phyloP scores from a whole-genome alignment of 2,113 vertebrate genomes.

The Pleuronectes platessa region DNA sequence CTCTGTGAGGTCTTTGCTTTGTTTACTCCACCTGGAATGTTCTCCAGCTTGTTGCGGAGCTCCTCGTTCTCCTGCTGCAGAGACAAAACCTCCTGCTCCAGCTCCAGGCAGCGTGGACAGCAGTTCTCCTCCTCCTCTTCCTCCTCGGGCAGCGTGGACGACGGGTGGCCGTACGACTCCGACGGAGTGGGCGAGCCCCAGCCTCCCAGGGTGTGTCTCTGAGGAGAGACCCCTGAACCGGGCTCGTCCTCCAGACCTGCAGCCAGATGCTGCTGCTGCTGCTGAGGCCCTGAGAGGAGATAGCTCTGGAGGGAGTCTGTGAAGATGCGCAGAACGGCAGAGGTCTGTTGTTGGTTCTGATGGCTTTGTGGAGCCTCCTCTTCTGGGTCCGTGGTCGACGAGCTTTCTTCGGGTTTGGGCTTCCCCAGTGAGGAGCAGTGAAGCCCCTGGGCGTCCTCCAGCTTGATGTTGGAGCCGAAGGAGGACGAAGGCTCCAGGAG shows the following conservation, averaged over 20 bases:
- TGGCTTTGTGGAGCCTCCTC: conserved; percentile 90
- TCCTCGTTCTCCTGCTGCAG: conserved; percentile 99
- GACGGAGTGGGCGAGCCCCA: conserved; percentile 96
- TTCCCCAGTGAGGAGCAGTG: conserved; percentile 74
- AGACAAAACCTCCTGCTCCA: conserved; percentile 97
- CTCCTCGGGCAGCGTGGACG: conserved; percentile 94
- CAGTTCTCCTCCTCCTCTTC: conserved; percentile 92
- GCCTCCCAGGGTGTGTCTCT: conserved; percentile 90
- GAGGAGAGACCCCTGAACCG: conserved; percentile 87
- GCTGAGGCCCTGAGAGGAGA: conserved; percentile 89
- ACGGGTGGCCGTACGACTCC: conserved; percentile 96
- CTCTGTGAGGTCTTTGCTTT: neutral
- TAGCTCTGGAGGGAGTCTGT: conserved; percentile 98
- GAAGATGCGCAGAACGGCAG: conserved; percentile 94
- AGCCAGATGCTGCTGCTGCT: conserved; percentile 55
- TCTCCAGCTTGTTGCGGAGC: conserved; percentile 93
- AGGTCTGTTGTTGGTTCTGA: conserved; percentile 93
- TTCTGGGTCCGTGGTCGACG: conserved; percentile 86
- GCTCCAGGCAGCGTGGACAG: conserved; percentile 94
- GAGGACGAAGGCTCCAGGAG: conserved; percentile 91
- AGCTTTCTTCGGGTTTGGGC: conserved; percentile 83
- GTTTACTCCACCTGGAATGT: conserved; percentile 88
- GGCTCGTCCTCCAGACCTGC: conserved; percentile 84
- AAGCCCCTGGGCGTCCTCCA: conserved; percentile 86
- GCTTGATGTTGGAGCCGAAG: conserved; percentile 90